Evolutionary conservation across 2,113 vertebrate genomes (phyloP), one percentile per base, ranked within the genome.

Genomic region (Phocoena sinus): DNA sequence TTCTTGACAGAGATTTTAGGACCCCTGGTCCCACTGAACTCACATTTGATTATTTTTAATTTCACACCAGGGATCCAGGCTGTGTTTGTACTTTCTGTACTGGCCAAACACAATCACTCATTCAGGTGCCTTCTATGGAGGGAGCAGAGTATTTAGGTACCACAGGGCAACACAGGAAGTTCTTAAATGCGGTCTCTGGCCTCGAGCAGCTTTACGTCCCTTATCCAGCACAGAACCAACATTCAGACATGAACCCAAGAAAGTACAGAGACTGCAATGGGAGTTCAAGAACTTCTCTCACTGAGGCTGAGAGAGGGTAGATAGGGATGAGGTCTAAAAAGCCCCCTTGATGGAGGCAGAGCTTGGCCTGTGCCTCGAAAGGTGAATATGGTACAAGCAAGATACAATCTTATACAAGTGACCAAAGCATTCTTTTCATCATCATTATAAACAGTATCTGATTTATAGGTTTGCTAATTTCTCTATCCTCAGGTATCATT

Each of bases 231-330:
- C 26, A 4, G 79, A 36, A 62, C 33, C 53, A 73, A 44, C 6
- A 60, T 1, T n/a, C 15, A 79, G 53, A 47, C 33, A 3, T 14
- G n/a, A 44, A 20, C 9, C 50, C 28, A 2, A 44, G 65, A 47
- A 12, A 44, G 50, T 7, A 8, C 5, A 0, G 3, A 11, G 26
- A 5, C 47, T 31, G 1, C 28, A 7, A 0, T 28, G 31, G 26
- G 65, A 63, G 6, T 3, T 0, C 23, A 15, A 7, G 38, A 20
- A 60, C 25, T 8, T 36, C 76, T 12, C 11, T 71, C 80, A 21
- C 21, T 2, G 4, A 13, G 1, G 14, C 4, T 2, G 6, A 62
- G 53, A 18, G 63, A 20, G 62, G 33, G 60, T 3, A 11, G 63
- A 0, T 3, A 8, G 28, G 21, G 3, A 3, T 2, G 10, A 12